Base-by-base conservation (phyloP, 2,888 invertebrate species). In the Lithophane leautieri region DNA sequence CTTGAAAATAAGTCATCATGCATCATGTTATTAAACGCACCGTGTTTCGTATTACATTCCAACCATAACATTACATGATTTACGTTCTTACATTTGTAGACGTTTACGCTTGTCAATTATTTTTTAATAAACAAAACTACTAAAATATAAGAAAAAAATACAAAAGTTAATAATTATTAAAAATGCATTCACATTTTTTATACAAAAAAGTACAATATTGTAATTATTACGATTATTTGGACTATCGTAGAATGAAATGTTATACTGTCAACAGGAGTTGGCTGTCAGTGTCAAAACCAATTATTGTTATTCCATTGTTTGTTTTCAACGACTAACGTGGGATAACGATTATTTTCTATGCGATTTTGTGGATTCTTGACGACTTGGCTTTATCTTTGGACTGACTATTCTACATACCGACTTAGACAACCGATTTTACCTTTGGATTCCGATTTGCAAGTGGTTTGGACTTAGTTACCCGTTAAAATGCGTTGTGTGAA, bases 401-500 rank as follows among this genome's bases (percentile, higher is more conserved):
- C 28, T 60, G 12, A 61, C 12, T 61, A 61, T 61, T 61, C 61
- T 61, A 34, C 61, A 61, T 34, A 61, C 34, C 61, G 34, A 61
- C 61, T 44, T 44, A 65, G 4, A 63, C 42, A 63, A 44, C 62
- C 3, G 42, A 6, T 62, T 42, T 62, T 65, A 25, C 65, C 25
- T 47, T 65, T 65, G 65, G 22, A 50, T 50, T 28, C 65, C 28
- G 65, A 47, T 47, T 66, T 66, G 50, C 65, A 28, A 65, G 47
- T 65, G 50, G 2, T 50, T 66, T 66, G 28, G 65, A 65, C 28
- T 65, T 65, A 19, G 19, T 22, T 28, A 65, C 11, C 44, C 25
- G 63, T 65, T 47, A 47, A 65, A 65, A 65, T 65, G 63, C 44
- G 63, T 65, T 65, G 63, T 65, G 63, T 47, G 44, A 65, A 44